These are phyloP conservation scores for Sminthopsis crassicaudata DNA, from an alignment of 2,113 vertebrate genomes.

Conservation along the genomic window DNA sequence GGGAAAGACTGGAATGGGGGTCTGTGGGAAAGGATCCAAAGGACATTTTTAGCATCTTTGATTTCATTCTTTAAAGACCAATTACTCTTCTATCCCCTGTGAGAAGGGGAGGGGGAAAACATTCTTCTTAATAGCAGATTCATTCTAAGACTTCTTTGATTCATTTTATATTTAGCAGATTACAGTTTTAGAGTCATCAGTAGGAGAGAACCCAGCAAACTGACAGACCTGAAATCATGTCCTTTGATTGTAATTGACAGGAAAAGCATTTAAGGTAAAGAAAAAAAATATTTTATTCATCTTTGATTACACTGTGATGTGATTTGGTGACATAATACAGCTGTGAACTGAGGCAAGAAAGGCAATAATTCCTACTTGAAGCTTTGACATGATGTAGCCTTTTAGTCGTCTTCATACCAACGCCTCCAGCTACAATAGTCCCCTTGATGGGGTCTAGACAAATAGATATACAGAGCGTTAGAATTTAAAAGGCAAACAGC, in stretches of 20 bases:
- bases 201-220: slow-evolving; percentile 84
- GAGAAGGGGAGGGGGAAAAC: slow-evolving; percentile 82
- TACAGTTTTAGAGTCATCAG: slow-evolving; percentile 89
- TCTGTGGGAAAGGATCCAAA: slow-evolving; percentile 76
- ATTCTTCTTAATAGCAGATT: slow-evolving; percentile 88
- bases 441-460: slow-evolving; percentile 85
- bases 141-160: slow-evolving; percentile 88
- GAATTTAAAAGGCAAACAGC: slow-evolving; percentile 84
- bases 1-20: slow-evolving; percentile 58
- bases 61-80: slow-evolving; percentile 89
- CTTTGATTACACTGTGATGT: slow-evolving; percentile 92
- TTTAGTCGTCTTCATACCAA: slow-evolving; percentile 83
- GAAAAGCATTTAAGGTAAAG: slow-evolving; percentile 90
- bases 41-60: slow-evolving; percentile 85
- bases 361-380: slow-evolving; percentile 87
- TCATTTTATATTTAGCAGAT: slow-evolving; percentile 91
- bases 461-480: slow-evolving; percentile 82
- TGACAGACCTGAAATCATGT: slow-evolving; percentile 90
- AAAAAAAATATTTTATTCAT: slow-evolving; percentile 90
- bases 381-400: slow-evolving; percentile 85
- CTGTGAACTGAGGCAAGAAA: slow-evolving; percentile 89
- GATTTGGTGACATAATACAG: slow-evolving; percentile 93
- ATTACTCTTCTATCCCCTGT: slow-evolving; percentile 88
- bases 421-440: slow-evolving; percentile 84
- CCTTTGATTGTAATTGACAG: slow-evolving; percentile 97